Percentiles rank a stretch among this genome's conserved stretches.
These are phyloP conservation scores for Peromyscus leucopus DNA, from an alignment of 2,113 vertebrate species.

Conservation along the genomic window DNA sequence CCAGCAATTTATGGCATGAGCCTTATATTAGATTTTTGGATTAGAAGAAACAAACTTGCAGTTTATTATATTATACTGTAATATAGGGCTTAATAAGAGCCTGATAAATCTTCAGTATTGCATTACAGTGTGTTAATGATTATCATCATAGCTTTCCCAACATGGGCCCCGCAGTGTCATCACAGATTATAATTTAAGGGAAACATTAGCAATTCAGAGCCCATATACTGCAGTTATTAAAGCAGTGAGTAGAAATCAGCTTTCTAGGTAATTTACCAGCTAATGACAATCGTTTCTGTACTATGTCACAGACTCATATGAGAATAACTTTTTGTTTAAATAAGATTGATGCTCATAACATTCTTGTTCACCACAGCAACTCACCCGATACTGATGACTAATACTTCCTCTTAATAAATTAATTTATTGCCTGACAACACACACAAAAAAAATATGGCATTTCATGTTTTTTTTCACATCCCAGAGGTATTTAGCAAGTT, in stretches of 20 bases:
- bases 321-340: conserved; percentile 79
- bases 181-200: conserved; percentile 83
- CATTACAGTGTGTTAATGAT: conserved; percentile 73
- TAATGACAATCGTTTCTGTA: conserved; percentile 81
- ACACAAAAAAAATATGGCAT: not conserved
- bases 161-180: conserved; percentile 76
- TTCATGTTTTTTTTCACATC: conserved; percentile 65
- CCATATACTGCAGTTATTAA: conserved; percentile 80
- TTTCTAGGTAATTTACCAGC: conserved; percentile 80
- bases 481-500: conserved; percentile 66
- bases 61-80: conserved; percentile 71
- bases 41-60: conserved; percentile 50
- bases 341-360: conserved; percentile 73
- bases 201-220: conserved; percentile 78
- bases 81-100: conserved; percentile 75
- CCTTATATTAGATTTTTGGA: conserved; percentile 64
- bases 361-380: conserved; percentile 38
- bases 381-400: conserved; percentile 55
- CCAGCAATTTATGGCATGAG: conserved; percentile 61
- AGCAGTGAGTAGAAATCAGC: conserved; percentile 70
- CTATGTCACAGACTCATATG: conserved; percentile 68
- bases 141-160: conserved; percentile 77
- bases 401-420: conserved; percentile 71
- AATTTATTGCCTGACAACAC: conserved; percentile 65
- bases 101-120: conserved; percentile 80